Percentiles rank a stretch among this genome's conserved stretches.
phyloP scores from a whole-genome alignment of 92 coral and sea anemone species.

The Phenganax marumi region DNA sequence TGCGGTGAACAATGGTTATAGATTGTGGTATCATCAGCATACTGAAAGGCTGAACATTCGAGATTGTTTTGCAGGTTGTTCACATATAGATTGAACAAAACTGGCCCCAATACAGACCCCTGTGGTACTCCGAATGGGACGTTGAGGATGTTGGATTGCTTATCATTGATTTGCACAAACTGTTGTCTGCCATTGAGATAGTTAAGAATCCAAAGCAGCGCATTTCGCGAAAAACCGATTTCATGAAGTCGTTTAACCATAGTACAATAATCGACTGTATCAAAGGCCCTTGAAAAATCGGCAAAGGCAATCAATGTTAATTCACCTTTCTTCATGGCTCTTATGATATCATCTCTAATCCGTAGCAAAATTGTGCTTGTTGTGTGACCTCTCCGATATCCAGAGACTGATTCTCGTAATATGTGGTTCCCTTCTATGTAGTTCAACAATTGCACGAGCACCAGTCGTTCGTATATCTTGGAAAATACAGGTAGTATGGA shows the following conservation, averaged over 20 bases:
- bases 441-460: constrained; percentile 47
- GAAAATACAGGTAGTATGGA: constrained; percentile 58
- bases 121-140: constrained; percentile 55
- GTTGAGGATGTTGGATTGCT: constrained; percentile 32
- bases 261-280: constrained; percentile 53
- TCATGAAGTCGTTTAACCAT: constrained; percentile 45
- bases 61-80: constrained; percentile 42
- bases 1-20: constrained; percentile 27
- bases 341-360: constrained; percentile 44
- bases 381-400: constrained; percentile 39
- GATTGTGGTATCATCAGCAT: constrained; percentile 36
- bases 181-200: constrained; percentile 39
- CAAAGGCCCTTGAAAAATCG: constrained; percentile 59
- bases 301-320: constrained; percentile 43
- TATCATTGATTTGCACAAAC: constrained; percentile 56
- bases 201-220: constrained; percentile 44
- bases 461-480: constrained; percentile 49
- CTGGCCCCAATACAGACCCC: constrained; percentile 44
- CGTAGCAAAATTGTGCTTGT: constrained; percentile 17
- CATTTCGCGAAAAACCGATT: constrained; percentile 48
- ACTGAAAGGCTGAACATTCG: constrained; percentile 27
- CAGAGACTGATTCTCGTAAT: constrained; percentile 20
- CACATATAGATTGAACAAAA: constrained; percentile 58
- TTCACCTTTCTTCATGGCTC: constrained; percentile 39
- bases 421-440: constrained; percentile 39